These are phyloP conservation scores for Miichthys miiuy DNA, from an alignment of 2,797 vertebrate species.

Conservation along the genomic window DNA sequence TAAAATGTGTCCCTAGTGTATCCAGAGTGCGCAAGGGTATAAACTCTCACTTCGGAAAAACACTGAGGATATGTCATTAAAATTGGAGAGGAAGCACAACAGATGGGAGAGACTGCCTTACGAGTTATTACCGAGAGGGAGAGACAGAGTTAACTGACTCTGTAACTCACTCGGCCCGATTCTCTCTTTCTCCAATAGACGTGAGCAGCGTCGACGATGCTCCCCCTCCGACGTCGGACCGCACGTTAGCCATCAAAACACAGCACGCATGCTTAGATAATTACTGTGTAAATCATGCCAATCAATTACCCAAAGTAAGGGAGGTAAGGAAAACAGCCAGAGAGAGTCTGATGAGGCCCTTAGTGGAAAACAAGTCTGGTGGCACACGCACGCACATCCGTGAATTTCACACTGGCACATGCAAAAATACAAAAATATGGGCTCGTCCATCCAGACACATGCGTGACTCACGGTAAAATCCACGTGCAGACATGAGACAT, in stretches of 20 bases:
- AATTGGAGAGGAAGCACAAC: slow-evolving; percentile 37
- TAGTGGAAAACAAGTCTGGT: slow-evolving; percentile 47
- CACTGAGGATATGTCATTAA: slow-evolving; percentile 48
- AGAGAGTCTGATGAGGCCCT: slow-evolving; percentile 46
- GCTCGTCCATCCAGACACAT: neutral
- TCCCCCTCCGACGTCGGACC: slow-evolving; percentile 16
- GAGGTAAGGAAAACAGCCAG: slow-evolving; percentile 67
- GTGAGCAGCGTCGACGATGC: slow-evolving; percentile 21
- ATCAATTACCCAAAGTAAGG: slow-evolving; percentile 63
- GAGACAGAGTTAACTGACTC: slow-evolving; percentile 29
- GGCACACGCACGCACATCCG: slow-evolving; percentile 7
- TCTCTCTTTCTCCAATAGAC: slow-evolving; percentile 29
- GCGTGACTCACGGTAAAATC: neutral
- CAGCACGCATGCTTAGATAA: slow-evolving; percentile 51
- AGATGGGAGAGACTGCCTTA: slow-evolving; percentile 29
- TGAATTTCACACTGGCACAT: slow-evolving; percentile 16
- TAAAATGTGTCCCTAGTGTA: slow-evolving; percentile 64
- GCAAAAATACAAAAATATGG: slow-evolving; percentile 14
- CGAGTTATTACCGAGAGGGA: slow-evolving; percentile 40
- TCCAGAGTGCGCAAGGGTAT: slow-evolving; percentile 38
- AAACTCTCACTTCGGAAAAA: slow-evolving; percentile 69
- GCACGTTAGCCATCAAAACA: slow-evolving; percentile 57
- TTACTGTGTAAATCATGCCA: slow-evolving; percentile 65
- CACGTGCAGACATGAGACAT: slow-evolving; percentile 4
- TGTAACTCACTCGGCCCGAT: slow-evolving; percentile 18